phyloP scores from a whole-genome alignment of 2,113 vertebrate genomes.

The Heliornis fulica region DNA sequence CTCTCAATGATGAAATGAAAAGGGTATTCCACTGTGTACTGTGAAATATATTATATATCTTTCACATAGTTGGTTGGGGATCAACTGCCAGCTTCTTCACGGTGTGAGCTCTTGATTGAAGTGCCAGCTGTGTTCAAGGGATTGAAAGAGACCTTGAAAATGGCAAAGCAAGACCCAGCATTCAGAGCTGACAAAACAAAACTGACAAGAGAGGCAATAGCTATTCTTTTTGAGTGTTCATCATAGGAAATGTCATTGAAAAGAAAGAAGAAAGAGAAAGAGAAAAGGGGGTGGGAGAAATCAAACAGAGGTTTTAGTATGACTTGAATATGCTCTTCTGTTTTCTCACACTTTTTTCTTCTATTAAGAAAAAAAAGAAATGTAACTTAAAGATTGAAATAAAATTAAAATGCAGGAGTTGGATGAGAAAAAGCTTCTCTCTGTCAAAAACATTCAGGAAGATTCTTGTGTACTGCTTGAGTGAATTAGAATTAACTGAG shows the following conservation, averaged over 20 bases:
- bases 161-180: constrained; percentile 71
- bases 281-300: background rate
- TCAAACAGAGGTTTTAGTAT: background rate
- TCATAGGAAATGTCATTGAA: constrained; percentile 64
- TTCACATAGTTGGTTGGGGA: constrained; percentile 59
- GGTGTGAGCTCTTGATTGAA: constrained; percentile 74
- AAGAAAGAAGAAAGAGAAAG: constrained; percentile 7
- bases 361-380: background rate
- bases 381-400: background rate
- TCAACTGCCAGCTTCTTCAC: constrained; percentile 70
- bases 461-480: background rate
- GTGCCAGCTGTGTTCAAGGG: constrained; percentile 71
- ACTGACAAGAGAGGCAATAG: constrained; percentile 63
- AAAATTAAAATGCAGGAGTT: background rate
- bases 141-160: constrained; percentile 79
- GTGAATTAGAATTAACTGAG: background rate
- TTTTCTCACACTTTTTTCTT: background rate
- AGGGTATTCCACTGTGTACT: constrained; percentile 58
- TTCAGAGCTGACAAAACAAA: constrained; percentile 73
- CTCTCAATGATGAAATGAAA: constrained; percentile 64
- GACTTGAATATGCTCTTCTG: constrained; percentile 19
- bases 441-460: background rate
- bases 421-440: background rate
- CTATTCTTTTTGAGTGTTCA: constrained; percentile 60
- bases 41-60: constrained; percentile 64